Evolutionary conservation across 2,797 vertebrate species (phyloP), one percentile per base, ranked within the genome.

Genomic region (Brachyrhaphis roseni): DNA sequence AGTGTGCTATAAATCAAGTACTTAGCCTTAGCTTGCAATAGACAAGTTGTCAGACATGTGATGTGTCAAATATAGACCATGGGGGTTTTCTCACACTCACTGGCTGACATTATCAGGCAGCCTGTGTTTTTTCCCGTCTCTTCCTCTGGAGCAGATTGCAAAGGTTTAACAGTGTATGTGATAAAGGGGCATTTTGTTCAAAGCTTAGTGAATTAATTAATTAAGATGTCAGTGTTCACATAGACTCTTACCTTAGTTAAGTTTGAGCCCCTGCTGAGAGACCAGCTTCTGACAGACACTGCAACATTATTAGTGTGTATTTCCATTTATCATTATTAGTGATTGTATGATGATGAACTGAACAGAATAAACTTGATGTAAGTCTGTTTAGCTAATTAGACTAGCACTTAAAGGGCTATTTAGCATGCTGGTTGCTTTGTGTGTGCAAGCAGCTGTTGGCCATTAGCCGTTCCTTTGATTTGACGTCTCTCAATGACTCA

Each of bases 401-500:
- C 45, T 34, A 31, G 34, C 53, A 82, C 74, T 80, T 34, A 74
- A 74, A 83, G 82, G 68, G 75, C 57, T 91, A 64, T 87, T 91
- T 85, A 90, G 80, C 87, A 88, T 88, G 85, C 87, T 70, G 84
- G 82, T 78, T 82, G 82, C 86, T 78, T 76, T 18, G 62, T 77
- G 72, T 88, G 82, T 75, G 75, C 78, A 78, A 84, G 82, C 90
- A 91, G 87, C 88, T 90, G 88, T 78, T 90, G 76, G 71, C 82
- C 62, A n/a, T 82, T 89, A 76, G 85, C 79, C 2, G 39, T 80
- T 86, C 83, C 82, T 91, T 89, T 84, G 81, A 86, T 90, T 87
- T 85, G 83, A 79, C 86, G 78, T 82, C 75, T 78, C 81, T 92
- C 85, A 91, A 93, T 92, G 91, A 90, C 88, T 92, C 90, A 81